phyloP scores from a whole-genome alignment of 2,797 vertebrate species.

The Paratrypauchen microcephalus region DNA sequence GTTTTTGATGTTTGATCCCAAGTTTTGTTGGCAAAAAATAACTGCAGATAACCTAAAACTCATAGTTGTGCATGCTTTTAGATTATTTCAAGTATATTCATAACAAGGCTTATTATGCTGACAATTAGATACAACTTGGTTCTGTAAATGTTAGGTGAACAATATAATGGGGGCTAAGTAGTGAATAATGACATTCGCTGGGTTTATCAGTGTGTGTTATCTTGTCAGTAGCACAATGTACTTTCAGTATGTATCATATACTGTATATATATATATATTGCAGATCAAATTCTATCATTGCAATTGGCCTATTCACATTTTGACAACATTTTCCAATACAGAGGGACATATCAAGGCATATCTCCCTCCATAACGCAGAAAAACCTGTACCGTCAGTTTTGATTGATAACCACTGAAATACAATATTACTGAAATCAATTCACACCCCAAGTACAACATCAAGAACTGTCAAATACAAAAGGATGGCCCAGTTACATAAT shows the following conservation, averaged over 20 bases:
- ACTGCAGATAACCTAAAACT: background rate
- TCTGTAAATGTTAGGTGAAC: too few species aligned
- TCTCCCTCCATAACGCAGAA: background rate
- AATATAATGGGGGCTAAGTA: too few species aligned
- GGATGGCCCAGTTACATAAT: constrained; percentile 15
- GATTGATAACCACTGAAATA: background rate
- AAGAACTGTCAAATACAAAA: constrained; percentile 20
- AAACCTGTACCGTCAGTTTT: background rate
- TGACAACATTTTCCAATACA: background rate
- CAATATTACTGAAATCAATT: constrained; percentile 6
- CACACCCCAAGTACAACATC: background rate
- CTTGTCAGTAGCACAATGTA: background rate
- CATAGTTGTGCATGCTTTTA: background rate
- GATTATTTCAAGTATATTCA: background rate
- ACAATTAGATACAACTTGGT: too few species aligned
- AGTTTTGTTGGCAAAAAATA: too few species aligned
- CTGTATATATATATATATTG: too few species aligned
- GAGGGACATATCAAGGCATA: background rate
- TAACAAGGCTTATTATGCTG: background rate
- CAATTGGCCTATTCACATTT: background rate
- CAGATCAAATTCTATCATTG: too few species aligned
- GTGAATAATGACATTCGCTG: background rate
- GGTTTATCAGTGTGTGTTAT: background rate
- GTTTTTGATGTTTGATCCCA: too few species aligned
- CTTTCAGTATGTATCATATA: too few species aligned